A percentile compares a stretch with the other conserved stretches of the same genome.
Evolutionary conservation across 2,888 invertebrate genomes (phyloP).

Genomic region (Resseliella maxima): DNA sequence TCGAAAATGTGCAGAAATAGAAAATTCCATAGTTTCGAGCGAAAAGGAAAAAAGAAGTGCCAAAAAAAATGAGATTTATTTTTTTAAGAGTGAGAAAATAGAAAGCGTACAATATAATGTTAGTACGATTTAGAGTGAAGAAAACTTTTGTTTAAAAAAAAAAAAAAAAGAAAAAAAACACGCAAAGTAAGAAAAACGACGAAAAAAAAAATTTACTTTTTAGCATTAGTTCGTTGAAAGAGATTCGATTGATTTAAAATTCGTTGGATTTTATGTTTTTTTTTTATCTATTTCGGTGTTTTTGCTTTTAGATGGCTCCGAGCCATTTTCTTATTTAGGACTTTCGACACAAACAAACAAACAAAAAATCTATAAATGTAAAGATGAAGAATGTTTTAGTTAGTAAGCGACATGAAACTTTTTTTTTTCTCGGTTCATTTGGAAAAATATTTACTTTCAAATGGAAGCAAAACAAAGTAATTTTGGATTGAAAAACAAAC

Average conservation of each 20-base stretch:
- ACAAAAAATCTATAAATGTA: not conserved
- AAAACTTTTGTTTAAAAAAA: not conserved
- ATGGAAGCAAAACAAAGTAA: not conserved
- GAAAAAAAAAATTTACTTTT: not conserved
- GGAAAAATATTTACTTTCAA: not conserved
- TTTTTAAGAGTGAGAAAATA: not conserved
- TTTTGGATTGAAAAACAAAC: not conserved
- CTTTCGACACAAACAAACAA: not conserved
- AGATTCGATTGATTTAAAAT: slow-evolving; percentile 36
- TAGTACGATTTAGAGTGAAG: not conserved
- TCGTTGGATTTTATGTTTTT: not conserved
- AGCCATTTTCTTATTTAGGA: slow-evolving; percentile 34
- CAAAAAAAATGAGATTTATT: slow-evolving; percentile 44
- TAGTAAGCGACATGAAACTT: slow-evolving; percentile 3
- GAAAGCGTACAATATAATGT: not conserved
- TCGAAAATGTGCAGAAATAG: not conserved
- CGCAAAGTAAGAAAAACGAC: not conserved
- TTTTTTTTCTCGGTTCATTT: too few relatives aligned
- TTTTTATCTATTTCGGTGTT: not conserved
- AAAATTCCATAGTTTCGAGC: not conserved
- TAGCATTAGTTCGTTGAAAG: slow-evolving; percentile 40
- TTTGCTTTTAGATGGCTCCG: not conserved
- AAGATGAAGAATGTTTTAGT: not conserved
- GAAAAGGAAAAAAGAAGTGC: not conserved
- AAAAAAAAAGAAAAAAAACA: not conserved